Evolutionary conservation across 2,797 vertebrate species (phyloP), one percentile per base, ranked within the genome.

Genomic region (Eospalax fontanierii): DNA sequence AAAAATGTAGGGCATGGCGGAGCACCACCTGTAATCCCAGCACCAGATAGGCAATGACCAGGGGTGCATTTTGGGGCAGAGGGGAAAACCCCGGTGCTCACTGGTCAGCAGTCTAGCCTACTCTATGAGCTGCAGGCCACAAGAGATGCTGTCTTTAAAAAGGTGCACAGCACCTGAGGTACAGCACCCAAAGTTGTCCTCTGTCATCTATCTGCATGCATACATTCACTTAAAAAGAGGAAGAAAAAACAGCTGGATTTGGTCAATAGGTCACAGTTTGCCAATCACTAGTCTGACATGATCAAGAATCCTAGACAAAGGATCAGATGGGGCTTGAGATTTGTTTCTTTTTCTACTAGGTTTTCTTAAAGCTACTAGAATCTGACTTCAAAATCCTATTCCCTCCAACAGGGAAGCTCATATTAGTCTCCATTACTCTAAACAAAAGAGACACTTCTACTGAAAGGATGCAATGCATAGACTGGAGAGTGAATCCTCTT

Each of bases 341-440:
- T 79, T 21, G 9, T 68, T 10, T 22, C 87, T 81, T 63, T 89
- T 96, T 93, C 68, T n/a, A 2, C 35, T 93, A 35, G 59, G 59
- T 89, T 85, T 92, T 87, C 65, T 71, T 78, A 92, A 92, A 96
- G 70, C 46, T 79, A 89, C 90, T 87, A 10, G 14, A 73, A 89
- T 19, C 38, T 81, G 35, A 92, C 40, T 88, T 76, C 61, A 6
- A 94, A 95, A 94, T 57, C 19, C 46, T 24, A 84, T 35, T 88
- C 40, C 28, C 70, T 33, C 80, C 50, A 95, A 79, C 26, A 91
- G 38, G n/a, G 81, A 91, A n/a, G 75, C 35, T 86, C 61, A 94
- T 38, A 80, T 71, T 66, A 95, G 46, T 50, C n/a, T 70, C 50
- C 65, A 79, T n/a, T n/a, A 82, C 57, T 81, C 80, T 38, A 93